Conservation (phyloP, 2,797 vertebrate genomes). For the Miichthys miiuy region DNA sequence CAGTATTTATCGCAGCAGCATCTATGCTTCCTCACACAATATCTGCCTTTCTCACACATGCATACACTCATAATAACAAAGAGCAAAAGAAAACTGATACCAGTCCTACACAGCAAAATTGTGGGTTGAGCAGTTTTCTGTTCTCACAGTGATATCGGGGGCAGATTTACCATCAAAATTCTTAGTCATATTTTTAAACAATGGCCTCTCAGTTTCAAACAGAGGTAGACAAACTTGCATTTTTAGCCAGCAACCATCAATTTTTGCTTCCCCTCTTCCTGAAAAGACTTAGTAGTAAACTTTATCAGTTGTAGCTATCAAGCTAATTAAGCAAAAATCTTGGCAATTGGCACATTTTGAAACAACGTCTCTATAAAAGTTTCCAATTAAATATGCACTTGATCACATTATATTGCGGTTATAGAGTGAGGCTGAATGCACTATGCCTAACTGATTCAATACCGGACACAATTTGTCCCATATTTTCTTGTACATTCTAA, state of each 20-base stretch:
- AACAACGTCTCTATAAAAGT: neutral
- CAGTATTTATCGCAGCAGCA: constrained; percentile 46
- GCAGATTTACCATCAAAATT: neutral
- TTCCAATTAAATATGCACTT: neutral
- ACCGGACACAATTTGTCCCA: too few species aligned
- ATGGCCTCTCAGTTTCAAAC: neutral
- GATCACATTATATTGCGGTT: neutral
- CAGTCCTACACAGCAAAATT: neutral
- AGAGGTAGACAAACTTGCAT: neutral
- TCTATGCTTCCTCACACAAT: constrained; percentile 44
- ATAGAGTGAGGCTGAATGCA: neutral
- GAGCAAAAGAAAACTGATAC: constrained; percentile 29
- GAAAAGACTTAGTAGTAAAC: neutral
- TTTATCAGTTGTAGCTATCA: neutral
- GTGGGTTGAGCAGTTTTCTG: neutral
- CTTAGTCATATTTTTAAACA: neutral
- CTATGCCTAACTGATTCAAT: too few species aligned
- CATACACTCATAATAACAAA: constrained; percentile 19
- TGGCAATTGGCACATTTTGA: neutral
- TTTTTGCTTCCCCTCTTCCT: neutral
- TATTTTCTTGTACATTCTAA: too few species aligned
- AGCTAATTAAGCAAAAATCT: neutral
- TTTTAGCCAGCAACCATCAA: neutral
- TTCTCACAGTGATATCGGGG: neutral
- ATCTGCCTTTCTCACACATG: constrained; percentile 37